These are phyloP conservation scores for Meta bourneti DNA, from an alignment of 2,888 invertebrate species.

Conservation along the genomic window DNA sequence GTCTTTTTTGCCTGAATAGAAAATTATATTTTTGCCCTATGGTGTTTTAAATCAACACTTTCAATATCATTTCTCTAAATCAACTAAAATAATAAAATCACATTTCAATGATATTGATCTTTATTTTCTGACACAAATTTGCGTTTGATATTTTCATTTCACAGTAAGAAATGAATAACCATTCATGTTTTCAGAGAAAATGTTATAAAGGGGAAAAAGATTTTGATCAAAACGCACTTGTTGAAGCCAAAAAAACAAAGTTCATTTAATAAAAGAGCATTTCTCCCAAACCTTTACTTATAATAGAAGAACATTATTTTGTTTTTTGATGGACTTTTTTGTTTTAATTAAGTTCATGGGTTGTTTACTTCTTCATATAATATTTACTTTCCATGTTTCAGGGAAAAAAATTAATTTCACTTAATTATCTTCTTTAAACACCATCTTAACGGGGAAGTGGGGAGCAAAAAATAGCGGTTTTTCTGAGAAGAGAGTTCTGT, in stretches of 20 bases:
- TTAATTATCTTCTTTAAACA: slow-evolving; percentile 53
- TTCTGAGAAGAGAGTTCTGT: background rate
- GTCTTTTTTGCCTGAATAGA: no score
- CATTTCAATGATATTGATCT: no score
- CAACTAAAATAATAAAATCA: no score
- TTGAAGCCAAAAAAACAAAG: background rate
- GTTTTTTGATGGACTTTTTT: slow-evolving; percentile 16
- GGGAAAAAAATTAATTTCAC: slow-evolving; percentile 31
- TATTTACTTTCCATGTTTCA: slow-evolving; percentile 23
- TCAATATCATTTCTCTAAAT: no score
- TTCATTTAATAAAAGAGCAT: background rate
- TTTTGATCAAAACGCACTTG: slow-evolving; percentile 8
- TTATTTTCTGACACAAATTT: no score
- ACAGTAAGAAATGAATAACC: background rate
- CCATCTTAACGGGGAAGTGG: background rate
- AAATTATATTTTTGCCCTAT: no score
- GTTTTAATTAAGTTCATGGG: slow-evolving; percentile 28
- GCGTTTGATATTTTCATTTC: no score
- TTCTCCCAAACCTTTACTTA: background rate
- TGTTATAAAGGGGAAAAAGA: background rate
- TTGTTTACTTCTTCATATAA: slow-evolving; percentile 46
- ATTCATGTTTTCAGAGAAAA: background rate
- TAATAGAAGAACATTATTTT: slow-evolving; percentile 21
- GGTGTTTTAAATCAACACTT: no score
- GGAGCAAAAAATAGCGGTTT: slow-evolving; percentile 8